Evolutionary conservation across 2,888 invertebrate genomes (phyloP).

Genomic region (Trachelus iudaicus): DNA sequence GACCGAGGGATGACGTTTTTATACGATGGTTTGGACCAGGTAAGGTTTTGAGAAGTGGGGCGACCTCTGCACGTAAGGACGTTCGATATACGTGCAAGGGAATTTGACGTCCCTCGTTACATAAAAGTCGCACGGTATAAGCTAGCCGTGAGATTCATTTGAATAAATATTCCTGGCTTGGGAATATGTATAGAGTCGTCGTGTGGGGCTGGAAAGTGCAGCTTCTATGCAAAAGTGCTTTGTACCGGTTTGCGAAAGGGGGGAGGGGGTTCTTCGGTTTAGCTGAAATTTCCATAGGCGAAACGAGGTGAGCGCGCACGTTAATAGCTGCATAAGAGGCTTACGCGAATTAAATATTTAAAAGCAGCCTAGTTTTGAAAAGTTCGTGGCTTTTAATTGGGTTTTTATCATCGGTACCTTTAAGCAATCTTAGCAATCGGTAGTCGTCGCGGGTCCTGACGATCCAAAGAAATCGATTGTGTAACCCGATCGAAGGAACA

Average conservation of each 20-base stretch:
- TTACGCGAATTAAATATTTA: neutral
- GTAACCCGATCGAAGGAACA: too few species aligned
- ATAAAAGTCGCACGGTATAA: neutral
- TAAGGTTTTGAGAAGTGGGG: neutral
- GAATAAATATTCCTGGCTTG: neutral
- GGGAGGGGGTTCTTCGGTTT: neutral
- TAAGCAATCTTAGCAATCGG: neutral
- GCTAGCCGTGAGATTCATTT: neutral
- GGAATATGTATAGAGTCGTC: neutral
- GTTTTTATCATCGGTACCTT: neutral
- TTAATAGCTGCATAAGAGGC: neutral
- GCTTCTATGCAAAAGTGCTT: neutral
- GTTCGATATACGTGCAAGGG: neutral
- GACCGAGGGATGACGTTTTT: neutral
- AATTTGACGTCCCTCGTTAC: neutral
- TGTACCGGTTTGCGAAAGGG: neutral
- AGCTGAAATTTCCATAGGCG: neutral
- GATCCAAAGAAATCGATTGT: neutral
- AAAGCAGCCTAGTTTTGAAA: neutral
- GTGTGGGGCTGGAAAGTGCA: neutral
- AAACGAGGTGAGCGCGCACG: neutral
- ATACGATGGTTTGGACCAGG: neutral
- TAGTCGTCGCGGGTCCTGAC: neutral
- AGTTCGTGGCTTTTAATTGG: neutral
- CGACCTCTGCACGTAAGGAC: neutral